phyloP scores from a whole-genome alignment of 2,888 invertebrate genomes.

The Pediacus dermestoides region DNA sequence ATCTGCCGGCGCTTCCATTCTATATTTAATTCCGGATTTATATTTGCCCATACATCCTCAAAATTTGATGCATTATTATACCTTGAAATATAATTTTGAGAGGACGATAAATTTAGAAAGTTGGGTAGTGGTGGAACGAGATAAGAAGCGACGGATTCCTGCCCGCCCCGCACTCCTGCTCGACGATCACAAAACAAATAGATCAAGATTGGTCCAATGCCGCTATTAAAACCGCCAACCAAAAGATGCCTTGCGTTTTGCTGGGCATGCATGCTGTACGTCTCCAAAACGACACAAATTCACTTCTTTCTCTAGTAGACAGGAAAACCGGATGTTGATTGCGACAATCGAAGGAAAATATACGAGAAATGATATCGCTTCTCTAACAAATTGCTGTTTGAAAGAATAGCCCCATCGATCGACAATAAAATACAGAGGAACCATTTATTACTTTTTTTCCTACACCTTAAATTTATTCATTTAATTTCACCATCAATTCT shows the following conservation, averaged over 20 bases:
- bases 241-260: conserved; percentile 36
- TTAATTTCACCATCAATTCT: too few relatives aligned
- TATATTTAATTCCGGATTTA: conserved; percentile 53
- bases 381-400: conserved; percentile 42
- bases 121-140: conserved; percentile 43
- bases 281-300: conserved; percentile 39
- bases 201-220: conserved; percentile 49
- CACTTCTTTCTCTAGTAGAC: conserved; percentile 45
- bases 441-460: neutral
- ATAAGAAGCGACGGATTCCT: conserved; percentile 48
- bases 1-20: conserved; percentile 46
- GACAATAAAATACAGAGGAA: conserved; percentile 27
- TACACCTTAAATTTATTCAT: conserved; percentile 1
- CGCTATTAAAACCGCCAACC: conserved; percentile 24
- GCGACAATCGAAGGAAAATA: conserved; percentile 47
- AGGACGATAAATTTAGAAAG: conserved; percentile 39
- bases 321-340: conserved; percentile 51
- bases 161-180: conserved; percentile 23
- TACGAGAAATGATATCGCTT: conserved; percentile 45
- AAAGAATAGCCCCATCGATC: conserved; percentile 38
- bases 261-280: conserved; percentile 45
- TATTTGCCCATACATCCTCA: conserved; percentile 48
- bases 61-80: conserved; percentile 51
- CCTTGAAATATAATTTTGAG: conserved; percentile 49
- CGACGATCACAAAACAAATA: conserved; percentile 51